Evolutionary conservation across 2,888 invertebrate species (phyloP).

Genomic region (Uropetala carovei): DNA sequence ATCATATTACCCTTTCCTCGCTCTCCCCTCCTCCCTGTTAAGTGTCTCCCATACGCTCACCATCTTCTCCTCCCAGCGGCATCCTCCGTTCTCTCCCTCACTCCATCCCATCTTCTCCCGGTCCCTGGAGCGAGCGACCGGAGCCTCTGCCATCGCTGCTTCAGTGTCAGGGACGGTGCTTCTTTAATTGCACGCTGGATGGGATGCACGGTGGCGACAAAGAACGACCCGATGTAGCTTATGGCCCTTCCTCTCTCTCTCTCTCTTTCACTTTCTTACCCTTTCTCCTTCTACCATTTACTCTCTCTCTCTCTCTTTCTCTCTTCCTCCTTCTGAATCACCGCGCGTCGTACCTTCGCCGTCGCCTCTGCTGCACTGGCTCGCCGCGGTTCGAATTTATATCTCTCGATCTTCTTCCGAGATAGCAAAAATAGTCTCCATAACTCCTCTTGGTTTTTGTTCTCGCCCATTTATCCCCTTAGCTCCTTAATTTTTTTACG

Average conservation of each 20-base stretch:
- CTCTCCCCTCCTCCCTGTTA: not conserved
- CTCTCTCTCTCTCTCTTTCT: not conserved
- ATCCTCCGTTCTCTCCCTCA: too few relatives aligned
- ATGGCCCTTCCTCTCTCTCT: not conserved
- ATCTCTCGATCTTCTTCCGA: not conserved
- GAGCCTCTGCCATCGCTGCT: not conserved
- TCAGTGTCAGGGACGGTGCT: not conserved
- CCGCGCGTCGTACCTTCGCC: not conserved
- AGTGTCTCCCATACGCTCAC: not conserved
- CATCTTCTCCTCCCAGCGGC: too few relatives aligned
- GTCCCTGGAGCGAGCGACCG: not conserved
- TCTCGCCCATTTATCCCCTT: not conserved
- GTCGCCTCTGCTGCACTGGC: not conserved
- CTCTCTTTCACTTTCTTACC: too few relatives aligned
- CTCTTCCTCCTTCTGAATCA: not conserved
- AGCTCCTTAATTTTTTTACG: not conserved
- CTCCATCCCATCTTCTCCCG: not conserved
- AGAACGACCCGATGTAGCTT: conserved; percentile 26
- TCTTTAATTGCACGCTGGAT: conserved; percentile 17
- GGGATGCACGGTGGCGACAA: not conserved
- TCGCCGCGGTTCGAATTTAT: not conserved
- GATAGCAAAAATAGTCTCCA: conserved; percentile 34
- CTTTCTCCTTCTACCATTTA: not conserved
- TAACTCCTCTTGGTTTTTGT: not conserved
- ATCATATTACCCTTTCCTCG: conserved; percentile 37